Percentiles rank a stretch among this genome's conserved stretches.
phyloP scores from a whole-genome alignment of 2,888 invertebrate species.

The Lasioglossum malachurum region DNA sequence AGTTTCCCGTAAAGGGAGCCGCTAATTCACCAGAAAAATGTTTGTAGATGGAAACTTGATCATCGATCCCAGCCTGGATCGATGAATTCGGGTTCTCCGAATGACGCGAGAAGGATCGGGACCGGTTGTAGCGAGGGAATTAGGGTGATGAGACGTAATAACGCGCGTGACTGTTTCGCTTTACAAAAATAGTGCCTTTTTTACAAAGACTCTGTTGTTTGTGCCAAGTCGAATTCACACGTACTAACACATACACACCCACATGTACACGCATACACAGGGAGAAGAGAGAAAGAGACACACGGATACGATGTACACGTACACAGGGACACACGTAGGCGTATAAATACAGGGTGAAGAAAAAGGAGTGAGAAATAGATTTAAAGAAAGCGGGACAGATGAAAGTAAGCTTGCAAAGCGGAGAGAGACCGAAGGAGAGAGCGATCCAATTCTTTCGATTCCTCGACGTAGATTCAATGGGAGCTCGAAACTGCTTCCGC shows the following conservation, averaged over 20 bases:
- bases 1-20: background rate
- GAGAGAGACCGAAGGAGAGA: background rate
- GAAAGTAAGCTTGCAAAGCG: background rate
- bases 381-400: conserved; percentile 14
- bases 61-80: background rate
- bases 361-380: conserved; percentile 17
- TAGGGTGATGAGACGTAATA: conserved; percentile 44
- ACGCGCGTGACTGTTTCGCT: conserved; percentile 68
- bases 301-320: background rate
- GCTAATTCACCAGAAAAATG: background rate
- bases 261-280: background rate
- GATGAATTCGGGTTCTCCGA: background rate
- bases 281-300: background rate
- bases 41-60: background rate
- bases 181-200: conserved; percentile 76
- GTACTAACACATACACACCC: background rate
- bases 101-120: background rate
- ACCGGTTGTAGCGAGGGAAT: background rate
- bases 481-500: background rate
- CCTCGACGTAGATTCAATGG: background rate
- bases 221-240: conserved; percentile 71
- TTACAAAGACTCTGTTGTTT: conserved; percentile 75
- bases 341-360: conserved; percentile 37
- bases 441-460: background rate
- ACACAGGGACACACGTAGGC: conserved; percentile 29